Evolutionary conservation across 2,888 invertebrate species (phyloP), one percentile per base, ranked within the genome.

Genomic region (Idaea dimidiata): DNA sequence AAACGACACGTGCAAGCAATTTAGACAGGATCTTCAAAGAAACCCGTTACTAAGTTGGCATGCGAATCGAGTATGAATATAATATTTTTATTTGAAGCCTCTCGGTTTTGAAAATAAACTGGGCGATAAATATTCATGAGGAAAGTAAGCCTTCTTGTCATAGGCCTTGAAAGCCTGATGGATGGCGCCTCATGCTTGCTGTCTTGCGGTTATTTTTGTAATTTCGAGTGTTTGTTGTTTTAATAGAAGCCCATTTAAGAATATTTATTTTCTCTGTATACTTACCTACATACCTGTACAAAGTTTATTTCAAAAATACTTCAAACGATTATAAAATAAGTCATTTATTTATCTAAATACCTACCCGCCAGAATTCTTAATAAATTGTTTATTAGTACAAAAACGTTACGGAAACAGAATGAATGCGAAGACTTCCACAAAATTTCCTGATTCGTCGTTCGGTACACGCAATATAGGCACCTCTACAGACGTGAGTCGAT

Each of bases 111-210:
- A 76, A 76, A 79, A 86, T 87, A 87, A 85, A 84, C 84, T 84
- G 75, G 69, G 78, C 73, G 79, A 86, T 89, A 87, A 89, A 90
- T 90, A 89, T 89, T 88, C 88, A 91, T 89, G 81, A 88, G 80
- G 72, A 75, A 79, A 82, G 84, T 87, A 88, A 88, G 87, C 87
- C 88, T 86, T 84, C 86, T 87, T 88, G 89, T 89, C 87, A 85
- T 86, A 86, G 86, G 80, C 83, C 86, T 81, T 80, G 83, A 81
- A 82, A 84, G 81, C 81, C 81, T 91, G 91, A 90, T 89, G 86
- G 89, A 91, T 91, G 83, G 86, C 75, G 74, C 74, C 79, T 77
- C 79, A 80, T 80, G 80, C 76, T 71, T 77, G 74, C 79, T 77
- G 76, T 78, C 75, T 77, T 80, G 72, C 54, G 16, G 33, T 57